Conservation (phyloP, 2,113 vertebrate species). For the Caranx ignobilis region DNA sequence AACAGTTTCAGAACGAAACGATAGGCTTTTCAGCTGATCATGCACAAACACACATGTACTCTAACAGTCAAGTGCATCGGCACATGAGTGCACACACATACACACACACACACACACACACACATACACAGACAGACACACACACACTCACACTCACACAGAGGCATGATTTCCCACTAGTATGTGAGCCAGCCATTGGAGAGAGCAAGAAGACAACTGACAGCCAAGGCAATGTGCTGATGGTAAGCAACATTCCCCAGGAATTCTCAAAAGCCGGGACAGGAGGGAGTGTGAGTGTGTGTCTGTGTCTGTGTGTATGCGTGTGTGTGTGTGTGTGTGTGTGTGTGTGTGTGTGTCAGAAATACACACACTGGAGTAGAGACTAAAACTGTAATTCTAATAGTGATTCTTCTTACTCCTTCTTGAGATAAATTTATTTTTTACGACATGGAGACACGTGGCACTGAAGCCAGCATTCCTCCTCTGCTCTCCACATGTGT, state of each 20-base stretch:
- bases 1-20: constrained; percentile 20
- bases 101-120: constrained; percentile 39
- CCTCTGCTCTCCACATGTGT: background rate
- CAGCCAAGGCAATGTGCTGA: constrained; percentile 77
- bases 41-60: constrained; percentile 59
- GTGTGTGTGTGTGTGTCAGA: constrained; percentile 20
- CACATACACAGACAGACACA: constrained; percentile 31
- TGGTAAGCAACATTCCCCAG: constrained; percentile 60
- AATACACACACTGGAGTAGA: background rate
- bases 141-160: constrained; percentile 51
- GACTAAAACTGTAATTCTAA: constrained; percentile 10
- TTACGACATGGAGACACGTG: background rate
- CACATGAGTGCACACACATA: constrained; percentile 42
- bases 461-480: background rate
- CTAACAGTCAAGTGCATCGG: constrained; percentile 54
- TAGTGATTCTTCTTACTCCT: background rate
- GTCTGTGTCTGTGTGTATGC: constrained; percentile 28
- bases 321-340: constrained; percentile 14
- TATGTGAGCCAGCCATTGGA: constrained; percentile 64
- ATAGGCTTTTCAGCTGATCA: constrained; percentile 67
- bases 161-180: constrained; percentile 66
- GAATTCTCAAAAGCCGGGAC: constrained; percentile 60
- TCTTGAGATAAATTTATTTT: background rate
- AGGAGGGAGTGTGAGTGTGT: constrained; percentile 19
- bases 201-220: constrained; percentile 68